Evolutionary conservation across 1,140 invertebrate genomes (phyloP).

Genomic region (Diorhabda sublineata): DNA sequence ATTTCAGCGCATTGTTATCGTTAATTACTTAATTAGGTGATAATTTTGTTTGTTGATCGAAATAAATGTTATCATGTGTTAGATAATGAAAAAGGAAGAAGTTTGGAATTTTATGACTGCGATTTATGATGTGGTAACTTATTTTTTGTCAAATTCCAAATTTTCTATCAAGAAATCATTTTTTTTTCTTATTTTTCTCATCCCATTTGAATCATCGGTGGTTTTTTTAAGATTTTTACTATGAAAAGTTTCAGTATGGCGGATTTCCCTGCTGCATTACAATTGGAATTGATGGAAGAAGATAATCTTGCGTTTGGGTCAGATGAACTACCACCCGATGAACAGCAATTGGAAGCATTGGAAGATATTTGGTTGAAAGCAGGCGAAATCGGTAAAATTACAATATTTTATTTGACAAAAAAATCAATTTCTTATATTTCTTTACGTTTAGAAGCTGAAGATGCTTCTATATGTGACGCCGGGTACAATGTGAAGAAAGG

Average conservation of each 20-base stretch:
- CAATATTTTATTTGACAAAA: background rate
- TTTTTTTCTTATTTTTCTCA: background rate
- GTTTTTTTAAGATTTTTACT: background rate
- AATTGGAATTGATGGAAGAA: constrained; percentile 49
- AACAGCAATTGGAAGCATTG: constrained; percentile 68
- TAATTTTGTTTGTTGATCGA: too few relatives aligned
- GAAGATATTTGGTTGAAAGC: constrained; percentile 81
- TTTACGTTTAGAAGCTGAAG: constrained; percentile 48
- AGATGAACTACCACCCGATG: constrained; percentile 57
- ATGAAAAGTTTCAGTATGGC: constrained; percentile 33
- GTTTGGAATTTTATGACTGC: too few relatives aligned
- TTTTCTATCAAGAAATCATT: too few relatives aligned
- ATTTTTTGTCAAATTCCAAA: too few relatives aligned
- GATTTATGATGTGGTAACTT: too few relatives aligned
- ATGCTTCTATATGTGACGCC: constrained; percentile 53
- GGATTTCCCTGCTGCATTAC: constrained; percentile 43
- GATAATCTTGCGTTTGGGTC: constrained; percentile 41
- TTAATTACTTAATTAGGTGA: too few relatives aligned
- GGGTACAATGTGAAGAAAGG: constrained; percentile 51
- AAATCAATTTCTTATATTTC: background rate
- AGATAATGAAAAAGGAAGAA: too few relatives aligned
- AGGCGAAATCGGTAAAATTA: constrained; percentile 64
- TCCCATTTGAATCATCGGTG: background rate
- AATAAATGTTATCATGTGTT: too few relatives aligned
- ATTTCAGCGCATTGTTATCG: too few relatives aligned